These are phyloP conservation scores for Leptinotarsa haldemani DNA, from an alignment of 2,888 invertebrate species.

Conservation along the genomic window DNA sequence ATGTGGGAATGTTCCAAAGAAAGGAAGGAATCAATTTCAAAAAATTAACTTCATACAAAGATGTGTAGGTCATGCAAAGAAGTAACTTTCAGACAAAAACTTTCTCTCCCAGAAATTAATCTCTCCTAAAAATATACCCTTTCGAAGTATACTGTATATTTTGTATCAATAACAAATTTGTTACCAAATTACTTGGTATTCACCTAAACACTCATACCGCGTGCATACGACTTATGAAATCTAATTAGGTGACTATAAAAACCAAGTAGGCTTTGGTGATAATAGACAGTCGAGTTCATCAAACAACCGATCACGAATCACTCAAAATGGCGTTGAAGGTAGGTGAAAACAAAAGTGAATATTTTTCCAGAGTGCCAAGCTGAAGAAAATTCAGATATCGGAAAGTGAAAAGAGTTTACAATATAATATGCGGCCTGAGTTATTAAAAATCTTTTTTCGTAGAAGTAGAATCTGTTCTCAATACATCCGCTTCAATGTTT, in stretches of 20 bases:
- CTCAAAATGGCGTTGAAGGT: conserved; percentile 53
- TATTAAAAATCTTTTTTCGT: too few species aligned
- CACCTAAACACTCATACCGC: conserved; percentile 29
- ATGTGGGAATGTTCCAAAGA: too few species aligned
- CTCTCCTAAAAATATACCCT: too few species aligned
- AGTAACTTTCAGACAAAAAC: too few species aligned
- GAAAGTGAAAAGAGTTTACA: neutral
- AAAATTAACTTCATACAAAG: too few species aligned
- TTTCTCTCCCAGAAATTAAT: too few species aligned
- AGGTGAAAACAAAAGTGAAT: conserved; percentile 39
- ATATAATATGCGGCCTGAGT: neutral
- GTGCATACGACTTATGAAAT: conserved; percentile 47
- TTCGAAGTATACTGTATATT: too few species aligned
- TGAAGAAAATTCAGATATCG: neutral
- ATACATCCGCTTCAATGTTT: neutral
- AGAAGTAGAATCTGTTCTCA: neutral
- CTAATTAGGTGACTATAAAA: conserved; percentile 49
- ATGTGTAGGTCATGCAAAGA: too few species aligned
- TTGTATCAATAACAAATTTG: conserved; percentile 10
- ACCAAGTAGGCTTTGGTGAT: conserved; percentile 33
- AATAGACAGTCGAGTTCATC: conserved; percentile 33
- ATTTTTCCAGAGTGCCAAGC: neutral
- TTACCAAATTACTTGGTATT: conserved; percentile 50
- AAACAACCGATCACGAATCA: conserved; percentile 10
- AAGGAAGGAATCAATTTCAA: too few species aligned